These are phyloP conservation scores for Anguilla anguilla DNA, from an alignment of 2,797 vertebrate species.

Conservation along the genomic window DNA sequence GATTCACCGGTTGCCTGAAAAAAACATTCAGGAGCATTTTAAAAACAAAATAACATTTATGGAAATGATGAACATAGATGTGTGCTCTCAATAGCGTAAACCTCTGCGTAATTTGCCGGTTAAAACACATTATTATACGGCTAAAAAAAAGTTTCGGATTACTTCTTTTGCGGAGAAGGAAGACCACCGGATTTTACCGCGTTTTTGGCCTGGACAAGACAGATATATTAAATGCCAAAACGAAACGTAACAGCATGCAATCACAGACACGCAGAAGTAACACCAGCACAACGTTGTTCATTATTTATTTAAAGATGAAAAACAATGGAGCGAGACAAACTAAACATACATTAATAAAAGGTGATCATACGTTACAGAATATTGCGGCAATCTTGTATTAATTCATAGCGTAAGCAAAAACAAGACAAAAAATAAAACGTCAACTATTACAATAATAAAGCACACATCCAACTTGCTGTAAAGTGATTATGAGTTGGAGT, in stretches of 20 bases:
- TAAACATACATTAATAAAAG: constrained; percentile 51
- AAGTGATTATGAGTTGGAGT: constrained; percentile 24
- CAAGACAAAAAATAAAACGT: constrained; percentile 66
- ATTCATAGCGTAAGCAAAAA: constrained; percentile 47
- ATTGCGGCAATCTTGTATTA: constrained; percentile 55
- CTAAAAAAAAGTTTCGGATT: no score
- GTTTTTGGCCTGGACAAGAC: not conserved
- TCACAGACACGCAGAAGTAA: not conserved
- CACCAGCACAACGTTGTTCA: not conserved
- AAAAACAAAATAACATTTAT: not conserved
- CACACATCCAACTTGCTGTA: constrained; percentile 24
- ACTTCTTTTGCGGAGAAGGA: no score
- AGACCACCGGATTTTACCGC: not conserved
- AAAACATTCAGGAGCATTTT: not conserved
- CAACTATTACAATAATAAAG: constrained; percentile 60
- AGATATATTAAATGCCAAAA: no score
- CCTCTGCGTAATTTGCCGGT: no score
- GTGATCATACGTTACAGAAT: constrained; percentile 54
- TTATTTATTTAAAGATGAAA: constrained; percentile 68
- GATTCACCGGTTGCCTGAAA: not conserved
- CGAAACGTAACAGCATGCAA: no score
- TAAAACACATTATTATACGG: no score
- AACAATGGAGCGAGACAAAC: constrained; percentile 42
- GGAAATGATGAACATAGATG: not conserved
- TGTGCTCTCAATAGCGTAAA: not conserved